Evolutionary conservation across 2,797 vertebrate genomes (phyloP).

Genomic region (Rhyacichthys aspro): DNA sequence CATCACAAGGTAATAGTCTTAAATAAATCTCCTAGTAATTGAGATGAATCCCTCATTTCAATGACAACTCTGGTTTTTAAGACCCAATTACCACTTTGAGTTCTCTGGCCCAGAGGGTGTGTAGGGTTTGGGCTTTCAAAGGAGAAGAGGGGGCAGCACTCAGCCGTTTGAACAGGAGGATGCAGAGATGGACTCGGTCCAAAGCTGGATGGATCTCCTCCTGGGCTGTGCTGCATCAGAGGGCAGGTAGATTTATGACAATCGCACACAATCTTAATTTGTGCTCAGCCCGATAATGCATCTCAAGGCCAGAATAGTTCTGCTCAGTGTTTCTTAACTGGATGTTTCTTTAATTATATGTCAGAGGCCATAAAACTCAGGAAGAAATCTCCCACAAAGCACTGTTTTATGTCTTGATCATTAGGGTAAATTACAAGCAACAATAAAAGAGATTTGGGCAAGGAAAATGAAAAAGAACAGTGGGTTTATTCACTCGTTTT

Average conservation of each 20-base stretch:
- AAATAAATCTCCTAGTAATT: constrained; percentile 85
- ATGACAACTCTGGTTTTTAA: constrained; percentile 84
- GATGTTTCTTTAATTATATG: constrained; percentile 89
- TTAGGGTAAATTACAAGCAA: constrained; percentile 72
- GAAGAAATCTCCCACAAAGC: constrained; percentile 72
- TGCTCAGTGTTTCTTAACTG: constrained; percentile 83
- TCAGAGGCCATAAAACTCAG: constrained; percentile 84
- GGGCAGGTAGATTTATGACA: constrained; percentile 80
- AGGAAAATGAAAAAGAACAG: constrained; percentile 70
- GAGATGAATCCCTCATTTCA: constrained; percentile 86
- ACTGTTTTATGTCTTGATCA: constrained; percentile 68
- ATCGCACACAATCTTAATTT: constrained; percentile 81
- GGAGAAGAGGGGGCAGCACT: constrained; percentile 41
- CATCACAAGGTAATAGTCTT: constrained; percentile 82
- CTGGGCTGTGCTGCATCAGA: constrained; percentile 60
- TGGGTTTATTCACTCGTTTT: constrained; percentile 75
- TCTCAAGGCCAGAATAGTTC: constrained; percentile 77
- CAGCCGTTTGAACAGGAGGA: constrained; percentile 57
- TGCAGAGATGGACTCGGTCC: constrained; percentile 74
- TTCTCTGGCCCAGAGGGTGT: constrained; percentile 62
- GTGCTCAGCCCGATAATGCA: constrained; percentile 78
- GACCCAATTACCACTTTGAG: constrained; percentile 83
- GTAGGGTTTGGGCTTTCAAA: constrained; percentile 48
- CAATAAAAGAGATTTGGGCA: constrained; percentile 55
- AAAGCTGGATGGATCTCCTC: constrained; percentile 68